These are phyloP conservation scores for Lochmaea capreae DNA, from an alignment of 2,888 invertebrate species.

Conservation along the genomic window DNA sequence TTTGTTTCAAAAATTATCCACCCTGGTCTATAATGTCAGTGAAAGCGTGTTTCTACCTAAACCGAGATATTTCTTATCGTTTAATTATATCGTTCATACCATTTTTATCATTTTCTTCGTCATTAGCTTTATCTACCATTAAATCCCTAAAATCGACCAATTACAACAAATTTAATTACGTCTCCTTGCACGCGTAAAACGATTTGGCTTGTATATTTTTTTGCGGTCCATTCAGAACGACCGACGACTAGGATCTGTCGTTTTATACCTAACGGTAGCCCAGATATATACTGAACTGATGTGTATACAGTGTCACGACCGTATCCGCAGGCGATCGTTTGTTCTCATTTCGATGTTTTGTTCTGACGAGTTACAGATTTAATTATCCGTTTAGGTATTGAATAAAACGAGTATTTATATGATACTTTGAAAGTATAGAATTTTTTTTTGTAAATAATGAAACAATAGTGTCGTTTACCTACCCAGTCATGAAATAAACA, in stretches of 20 bases:
- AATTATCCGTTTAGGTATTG: neutral
- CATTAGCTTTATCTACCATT: neutral
- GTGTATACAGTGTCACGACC: slow-evolving; percentile 2
- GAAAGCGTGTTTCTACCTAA: too few species aligned
- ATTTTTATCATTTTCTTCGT: neutral
- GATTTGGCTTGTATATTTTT: neutral
- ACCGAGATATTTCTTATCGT: neutral
- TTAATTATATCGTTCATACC: neutral
- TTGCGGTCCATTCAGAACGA: slow-evolving; percentile 2
- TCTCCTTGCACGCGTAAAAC: neutral
- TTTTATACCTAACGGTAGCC: slow-evolving; percentile 6
- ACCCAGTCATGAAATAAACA: neutral
- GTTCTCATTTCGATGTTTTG: slow-evolving; percentile 9
- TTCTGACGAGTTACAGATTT: slow-evolving; percentile 1
- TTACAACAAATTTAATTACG: neutral
- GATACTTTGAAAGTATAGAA: neutral
- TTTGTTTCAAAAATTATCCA: too few species aligned
- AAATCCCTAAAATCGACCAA: neutral
- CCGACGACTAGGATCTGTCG: slow-evolving; percentile 6
- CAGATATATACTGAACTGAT: slow-evolving; percentile 4
- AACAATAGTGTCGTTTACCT: neutral
- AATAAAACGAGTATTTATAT: neutral
- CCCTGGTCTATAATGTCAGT: too few species aligned
- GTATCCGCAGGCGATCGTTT: neutral
- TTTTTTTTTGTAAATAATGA: neutral